These are phyloP conservation scores for Aplodontia rufa DNA, from an alignment of 2,113 vertebrate species.

Conservation along the genomic window DNA sequence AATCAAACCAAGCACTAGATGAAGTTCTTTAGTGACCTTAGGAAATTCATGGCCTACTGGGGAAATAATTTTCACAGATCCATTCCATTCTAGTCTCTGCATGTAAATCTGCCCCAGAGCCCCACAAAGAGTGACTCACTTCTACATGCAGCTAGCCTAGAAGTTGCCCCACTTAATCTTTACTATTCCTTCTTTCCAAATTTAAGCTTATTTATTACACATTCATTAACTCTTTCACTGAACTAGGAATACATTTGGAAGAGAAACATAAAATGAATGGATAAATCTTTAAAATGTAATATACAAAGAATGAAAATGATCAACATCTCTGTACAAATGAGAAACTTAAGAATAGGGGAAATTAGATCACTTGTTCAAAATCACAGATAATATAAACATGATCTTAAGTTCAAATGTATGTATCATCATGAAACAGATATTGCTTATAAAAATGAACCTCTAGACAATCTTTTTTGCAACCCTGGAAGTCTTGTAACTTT, in stretches of 20 bases:
- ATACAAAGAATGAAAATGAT: neutral
- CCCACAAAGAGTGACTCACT: neutral
- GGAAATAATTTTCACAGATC: neutral
- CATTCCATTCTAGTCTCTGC: neutral
- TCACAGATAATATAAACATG: neutral
- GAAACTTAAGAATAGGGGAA: neutral
- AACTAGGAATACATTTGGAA: neutral
- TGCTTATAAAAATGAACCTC: neutral
- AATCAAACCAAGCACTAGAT: neutral
- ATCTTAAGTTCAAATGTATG: neutral
- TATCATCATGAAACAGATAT: neutral
- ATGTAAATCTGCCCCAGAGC: neutral
- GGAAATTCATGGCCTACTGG: neutral
- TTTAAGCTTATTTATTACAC: neutral
- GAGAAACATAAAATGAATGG: neutral
- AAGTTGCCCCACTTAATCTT: neutral
- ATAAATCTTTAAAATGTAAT: neutral
- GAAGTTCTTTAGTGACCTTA: neutral
- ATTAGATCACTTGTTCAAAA: neutral
- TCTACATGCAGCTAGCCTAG: neutral
- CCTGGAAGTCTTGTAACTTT: neutral
- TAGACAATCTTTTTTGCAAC: neutral
- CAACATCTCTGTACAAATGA: neutral
- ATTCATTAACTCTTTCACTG: neutral
- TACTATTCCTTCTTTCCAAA: neutral